A percentile compares a stretch with the other conserved stretches of the same genome.
Evolutionary conservation across 2,888 invertebrate species (phyloP).

Genomic region (Neoaliturus tenellus): DNA sequence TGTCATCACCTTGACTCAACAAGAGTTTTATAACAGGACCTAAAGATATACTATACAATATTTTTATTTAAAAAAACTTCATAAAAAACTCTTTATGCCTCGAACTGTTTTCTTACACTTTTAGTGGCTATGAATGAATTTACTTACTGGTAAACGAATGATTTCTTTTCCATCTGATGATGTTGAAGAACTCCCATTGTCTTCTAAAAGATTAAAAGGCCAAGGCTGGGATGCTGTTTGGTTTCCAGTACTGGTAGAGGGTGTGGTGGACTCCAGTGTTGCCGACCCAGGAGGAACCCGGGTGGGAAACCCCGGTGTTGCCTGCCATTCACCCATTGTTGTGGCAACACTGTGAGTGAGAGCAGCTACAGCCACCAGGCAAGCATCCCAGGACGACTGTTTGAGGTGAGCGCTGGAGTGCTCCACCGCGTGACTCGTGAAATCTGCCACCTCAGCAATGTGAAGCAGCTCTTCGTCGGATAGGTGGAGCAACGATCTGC

Average conservation of each 20-base stretch:
- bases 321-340: conserved; percentile 3
- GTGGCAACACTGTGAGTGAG: conserved; percentile 20
- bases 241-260: not conserved
- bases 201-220: conserved; percentile 4
- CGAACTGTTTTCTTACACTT: no score
- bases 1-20: no score
- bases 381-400: conserved; percentile 55
- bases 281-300: no score
- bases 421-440: not conserved
- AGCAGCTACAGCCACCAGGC: conserved; percentile 36
- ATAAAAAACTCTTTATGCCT: no score
- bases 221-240: not conserved
- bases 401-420: conserved; percentile 32
- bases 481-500: conserved; percentile 8
- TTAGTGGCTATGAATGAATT: no score
- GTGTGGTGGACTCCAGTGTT: not conserved
- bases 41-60: no score
- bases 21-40: no score
- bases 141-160: conserved; percentile 5
- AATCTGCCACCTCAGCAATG: conserved; percentile 34
- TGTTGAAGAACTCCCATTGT: not conserved
- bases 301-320: not conserved
- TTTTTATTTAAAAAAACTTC: no score
- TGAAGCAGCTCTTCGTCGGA: conserved; percentile 16
- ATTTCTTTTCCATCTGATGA: not conserved